Evolutionary conservation across 2,888 invertebrate genomes (phyloP), one percentile per base, ranked within the genome.

Genomic region (Bruchidius siliquastri): DNA sequence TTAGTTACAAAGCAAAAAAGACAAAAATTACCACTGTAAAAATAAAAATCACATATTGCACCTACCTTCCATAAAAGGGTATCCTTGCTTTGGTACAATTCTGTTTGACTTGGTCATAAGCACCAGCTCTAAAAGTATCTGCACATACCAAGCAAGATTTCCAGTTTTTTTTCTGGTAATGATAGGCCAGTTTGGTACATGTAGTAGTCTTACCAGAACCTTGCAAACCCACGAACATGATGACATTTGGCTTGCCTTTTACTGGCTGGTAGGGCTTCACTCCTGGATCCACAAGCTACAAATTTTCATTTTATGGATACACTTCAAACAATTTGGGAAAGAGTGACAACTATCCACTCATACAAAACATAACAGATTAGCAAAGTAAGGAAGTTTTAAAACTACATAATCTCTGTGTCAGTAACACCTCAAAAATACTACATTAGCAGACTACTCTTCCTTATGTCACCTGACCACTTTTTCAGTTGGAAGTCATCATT

Each of bases 131-230:
- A 89, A 99, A 99, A 71, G 99, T 99, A 87, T 99, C 99, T 4
- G 99, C 99, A 88, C 99, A 99, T 49, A 99, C 98, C 71, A 99
- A 89, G 85, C 97, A 97, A 22, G 98, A 96, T 86, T 99, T 99
- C 99, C 99, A 99, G 82, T 98, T 98, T 87, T 99, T 99, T 84
- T 97, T 96, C 85, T 98, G 92, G 87, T 99, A 99, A 87, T 98
- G 95, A 88, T 99, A 99, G 21, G 99, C 99, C 83, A 99, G 89
- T 90, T 99, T 99, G 77, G 99, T 99, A 89, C 99, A 99, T 0
- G 99, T 98, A 22, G 99, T 99, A 0, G 99, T 99, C 90, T 99
- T 99, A 80, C 99, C 99, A 74, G 98, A 98, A 77, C 99, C 99
- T 89, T 99, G 99, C 18, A 99, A 91, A 83, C 99, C 99, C 72